Conservation (phyloP, 2,888 invertebrate genomes). For the Eurytoma californica region DNA sequence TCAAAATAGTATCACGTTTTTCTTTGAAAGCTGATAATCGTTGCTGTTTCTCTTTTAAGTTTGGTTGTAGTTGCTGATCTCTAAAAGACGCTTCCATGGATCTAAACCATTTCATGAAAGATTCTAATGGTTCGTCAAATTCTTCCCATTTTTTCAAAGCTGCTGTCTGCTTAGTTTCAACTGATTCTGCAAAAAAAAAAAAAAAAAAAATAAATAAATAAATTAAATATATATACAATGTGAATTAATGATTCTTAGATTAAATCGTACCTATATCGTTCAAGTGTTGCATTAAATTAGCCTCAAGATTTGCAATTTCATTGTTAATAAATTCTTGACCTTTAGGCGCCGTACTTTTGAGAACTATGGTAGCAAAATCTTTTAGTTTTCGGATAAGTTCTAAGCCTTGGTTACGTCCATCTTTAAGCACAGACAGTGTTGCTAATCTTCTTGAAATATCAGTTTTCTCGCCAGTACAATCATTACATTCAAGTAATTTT, state of each 20-base stretch:
- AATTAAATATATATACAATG: not conserved
- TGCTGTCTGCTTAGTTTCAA: constrained; percentile 84
- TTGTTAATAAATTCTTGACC: constrained; percentile 85
- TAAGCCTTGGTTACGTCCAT: constrained; percentile 81
- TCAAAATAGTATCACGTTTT: constrained; percentile 85
- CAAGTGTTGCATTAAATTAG: constrained; percentile 82
- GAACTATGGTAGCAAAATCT: constrained; percentile 80
- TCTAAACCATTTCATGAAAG: constrained; percentile 90
- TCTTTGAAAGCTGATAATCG: constrained; percentile 84
- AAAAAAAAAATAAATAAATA: constrained; percentile 43
- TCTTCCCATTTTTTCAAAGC: constrained; percentile 89
- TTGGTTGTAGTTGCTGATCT: constrained; percentile 89
- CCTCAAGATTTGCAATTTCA: constrained; percentile 84
- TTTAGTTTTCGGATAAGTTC: constrained; percentile 83
- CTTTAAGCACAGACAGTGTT: constrained; percentile 80
- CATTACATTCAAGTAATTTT: constrained; percentile 87
- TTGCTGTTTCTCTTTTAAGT: constrained; percentile 86
- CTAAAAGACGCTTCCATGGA: constrained; percentile 89
- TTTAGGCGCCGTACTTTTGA: constrained; percentile 86
- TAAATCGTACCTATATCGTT: constrained; percentile 78
- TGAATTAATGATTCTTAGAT: not conserved
- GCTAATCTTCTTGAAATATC: constrained; percentile 86
- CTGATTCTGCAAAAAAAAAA: constrained; percentile 75
- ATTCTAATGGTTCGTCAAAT: constrained; percentile 89
- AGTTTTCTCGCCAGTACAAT: constrained; percentile 88